Evolutionary conservation across 2,797 vertebrate species (phyloP).

Genomic region (Notolabrus celidotus): DNA sequence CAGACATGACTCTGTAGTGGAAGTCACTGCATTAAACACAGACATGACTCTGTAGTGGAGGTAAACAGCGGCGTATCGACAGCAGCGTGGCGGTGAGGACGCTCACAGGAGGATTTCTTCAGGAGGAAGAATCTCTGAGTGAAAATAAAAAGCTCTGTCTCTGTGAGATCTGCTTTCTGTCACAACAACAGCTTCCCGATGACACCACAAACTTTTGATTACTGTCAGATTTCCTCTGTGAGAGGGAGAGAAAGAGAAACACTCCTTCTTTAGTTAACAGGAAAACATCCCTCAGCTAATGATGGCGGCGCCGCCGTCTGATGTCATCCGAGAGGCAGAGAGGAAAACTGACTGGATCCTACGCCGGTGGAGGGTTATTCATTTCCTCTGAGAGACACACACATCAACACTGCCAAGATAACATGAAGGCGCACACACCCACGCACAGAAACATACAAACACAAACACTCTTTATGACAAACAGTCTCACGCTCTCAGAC

Average conservation of each 20-base stretch:
- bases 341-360: conserved; percentile 17
- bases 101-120: conserved; percentile 21
- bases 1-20: too few species aligned
- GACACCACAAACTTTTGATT: conserved; percentile 23
- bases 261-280: conserved; percentile 2
- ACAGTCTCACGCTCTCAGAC: background rate
- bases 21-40: too few species aligned
- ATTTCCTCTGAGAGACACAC: conserved; percentile 20
- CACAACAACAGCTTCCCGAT: conserved; percentile 45
- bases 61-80: conserved; percentile 24
- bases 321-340: conserved; percentile 26
- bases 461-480: background rate
- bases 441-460: background rate
- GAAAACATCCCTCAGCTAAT: conserved; percentile 30
- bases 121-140: conserved; percentile 1
- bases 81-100: conserved; percentile 1
- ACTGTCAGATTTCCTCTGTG: conserved; percentile 19
- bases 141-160: conserved; percentile 24
- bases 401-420: background rate
- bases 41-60: too few species aligned
- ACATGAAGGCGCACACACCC: background rate
- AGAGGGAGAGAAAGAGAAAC: background rate
- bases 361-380: conserved; percentile 10
- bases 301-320: conserved; percentile 10
- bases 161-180: conserved; percentile 31